phyloP scores from a whole-genome alignment of 1,140 invertebrate species.

The Drosophila pachea region DNA sequence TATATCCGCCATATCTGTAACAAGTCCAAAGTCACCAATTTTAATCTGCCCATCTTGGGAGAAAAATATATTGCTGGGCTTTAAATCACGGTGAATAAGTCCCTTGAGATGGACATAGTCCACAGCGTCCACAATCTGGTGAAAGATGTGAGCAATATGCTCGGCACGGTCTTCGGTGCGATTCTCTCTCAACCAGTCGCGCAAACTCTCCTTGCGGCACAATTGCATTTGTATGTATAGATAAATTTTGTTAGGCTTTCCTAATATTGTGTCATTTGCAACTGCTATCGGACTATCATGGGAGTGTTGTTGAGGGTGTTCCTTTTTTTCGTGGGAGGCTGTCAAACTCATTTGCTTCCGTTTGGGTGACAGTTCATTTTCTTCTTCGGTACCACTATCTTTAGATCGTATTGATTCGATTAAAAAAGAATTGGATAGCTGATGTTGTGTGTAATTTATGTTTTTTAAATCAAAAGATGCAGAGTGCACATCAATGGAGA shows the following conservation, averaged over 20 bases:
- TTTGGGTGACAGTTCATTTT: constrained; percentile 12
- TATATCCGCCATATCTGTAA: constrained; percentile 88
- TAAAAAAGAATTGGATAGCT: constrained; percentile 76
- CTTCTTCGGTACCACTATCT: constrained; percentile 36
- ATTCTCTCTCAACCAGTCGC: constrained; percentile 90
- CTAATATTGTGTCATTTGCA: constrained; percentile 27
- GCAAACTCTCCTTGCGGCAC: constrained; percentile 91
- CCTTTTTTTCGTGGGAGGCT: constrained; percentile 45
- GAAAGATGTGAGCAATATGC: constrained; percentile 88
- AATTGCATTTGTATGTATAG: constrained; percentile 99
- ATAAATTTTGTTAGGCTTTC: constrained; percentile 82
- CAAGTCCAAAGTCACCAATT: constrained; percentile 97
- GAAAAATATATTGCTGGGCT: constrained; percentile 98
- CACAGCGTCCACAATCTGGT: constrained; percentile 95
- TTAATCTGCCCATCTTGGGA: constrained; percentile 93
- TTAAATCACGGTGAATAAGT: constrained; percentile 96
- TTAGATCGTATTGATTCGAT: constrained; percentile 76
- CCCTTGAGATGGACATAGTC: constrained; percentile 95
- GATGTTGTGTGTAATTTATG: constrained; percentile 67
- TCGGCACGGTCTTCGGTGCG: constrained; percentile 56
- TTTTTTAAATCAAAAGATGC: constrained; percentile 68
- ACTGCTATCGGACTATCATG: constrained; percentile 9
- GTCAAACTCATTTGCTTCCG: constrained; percentile 56
- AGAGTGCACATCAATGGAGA: constrained; percentile 74
- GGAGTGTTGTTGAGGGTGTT: constrained; percentile 27